Percentiles rank a stretch among this genome's conserved stretches.
These are phyloP conservation scores for Neoseiulus cucumeris DNA, from an alignment of 1,140 invertebrate species.

Conservation along the genomic window DNA sequence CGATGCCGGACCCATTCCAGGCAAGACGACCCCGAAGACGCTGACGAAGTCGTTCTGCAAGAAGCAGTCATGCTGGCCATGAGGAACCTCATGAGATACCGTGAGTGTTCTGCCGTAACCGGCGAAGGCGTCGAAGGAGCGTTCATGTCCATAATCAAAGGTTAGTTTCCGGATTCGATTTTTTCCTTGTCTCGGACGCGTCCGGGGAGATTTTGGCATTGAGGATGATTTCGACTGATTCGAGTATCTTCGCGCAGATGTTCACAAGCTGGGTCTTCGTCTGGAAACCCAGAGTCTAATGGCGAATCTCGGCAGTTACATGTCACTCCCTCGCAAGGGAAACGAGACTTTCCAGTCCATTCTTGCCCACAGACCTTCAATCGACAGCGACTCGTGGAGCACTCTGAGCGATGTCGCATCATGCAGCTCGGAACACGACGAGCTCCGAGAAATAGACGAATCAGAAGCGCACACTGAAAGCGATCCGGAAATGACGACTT, in stretches of 20 bases:
- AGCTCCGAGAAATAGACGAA: no score
- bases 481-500: no score
- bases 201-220: no score
- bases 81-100: slow-evolving; percentile 3
- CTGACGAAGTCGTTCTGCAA: background rate
- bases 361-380: background rate
- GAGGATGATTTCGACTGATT: background rate
- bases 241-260: background rate
- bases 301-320: background rate
- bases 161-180: background rate
- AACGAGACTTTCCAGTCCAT: background rate
- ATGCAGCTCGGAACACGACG: no score
- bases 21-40: no score
- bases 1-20: no score
- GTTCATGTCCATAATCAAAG: background rate
- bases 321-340: background rate
- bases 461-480: no score
- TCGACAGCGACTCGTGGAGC: background rate
- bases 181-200: no score
- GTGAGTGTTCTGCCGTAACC: background rate
- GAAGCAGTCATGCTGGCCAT: background rate
- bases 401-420: no score
- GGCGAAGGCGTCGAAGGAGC: background rate
- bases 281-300: slow-evolving; percentile 1
- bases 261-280: background rate